Evolutionary conservation across 1,140 invertebrate species (phyloP).

Genomic region (Drosophila azteca): DNA sequence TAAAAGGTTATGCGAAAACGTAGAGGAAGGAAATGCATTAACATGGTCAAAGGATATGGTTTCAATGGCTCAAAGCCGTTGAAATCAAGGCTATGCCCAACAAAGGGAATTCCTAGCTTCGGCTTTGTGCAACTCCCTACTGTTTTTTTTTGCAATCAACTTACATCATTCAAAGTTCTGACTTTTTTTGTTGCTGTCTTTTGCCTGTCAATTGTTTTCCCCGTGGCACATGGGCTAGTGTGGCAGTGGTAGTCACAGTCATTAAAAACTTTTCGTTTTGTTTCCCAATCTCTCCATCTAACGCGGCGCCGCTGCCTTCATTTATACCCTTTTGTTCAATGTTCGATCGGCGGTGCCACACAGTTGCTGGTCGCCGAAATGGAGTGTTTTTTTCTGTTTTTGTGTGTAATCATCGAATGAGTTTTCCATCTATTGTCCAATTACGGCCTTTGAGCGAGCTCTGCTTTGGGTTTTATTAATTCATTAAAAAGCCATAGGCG

Average conservation of each 20-base stretch:
- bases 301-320: slow-evolving; percentile 8
- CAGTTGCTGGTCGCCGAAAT: not conserved
- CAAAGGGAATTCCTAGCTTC: no score
- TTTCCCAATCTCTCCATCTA: slow-evolving; percentile 18
- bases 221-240: not conserved
- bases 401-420: slow-evolving; percentile 59
- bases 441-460: slow-evolving; percentile 50
- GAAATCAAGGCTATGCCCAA: no score
- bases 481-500: slow-evolving; percentile 28
- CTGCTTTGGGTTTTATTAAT: slow-evolving; percentile 33
- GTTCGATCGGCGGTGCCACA: slow-evolving; percentile 9
- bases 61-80: no score
- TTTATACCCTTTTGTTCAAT: slow-evolving; percentile 45
- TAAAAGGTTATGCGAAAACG: no score
- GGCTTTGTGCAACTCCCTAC: no score
- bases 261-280: slow-evolving; percentile 43
- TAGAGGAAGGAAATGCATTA: no score
- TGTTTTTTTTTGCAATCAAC: no score
- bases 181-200: not conserved
- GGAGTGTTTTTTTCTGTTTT: slow-evolving; percentile 21
- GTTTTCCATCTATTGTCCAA: slow-evolving; percentile 66
- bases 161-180: slow-evolving; percentile 2
- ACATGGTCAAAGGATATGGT: no score
- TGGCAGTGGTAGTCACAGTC: not conserved
- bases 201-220: slow-evolving; percentile 7